phyloP scores from a whole-genome alignment of 2,888 invertebrate species.

The Hemistola chrysoprasaria region DNA sequence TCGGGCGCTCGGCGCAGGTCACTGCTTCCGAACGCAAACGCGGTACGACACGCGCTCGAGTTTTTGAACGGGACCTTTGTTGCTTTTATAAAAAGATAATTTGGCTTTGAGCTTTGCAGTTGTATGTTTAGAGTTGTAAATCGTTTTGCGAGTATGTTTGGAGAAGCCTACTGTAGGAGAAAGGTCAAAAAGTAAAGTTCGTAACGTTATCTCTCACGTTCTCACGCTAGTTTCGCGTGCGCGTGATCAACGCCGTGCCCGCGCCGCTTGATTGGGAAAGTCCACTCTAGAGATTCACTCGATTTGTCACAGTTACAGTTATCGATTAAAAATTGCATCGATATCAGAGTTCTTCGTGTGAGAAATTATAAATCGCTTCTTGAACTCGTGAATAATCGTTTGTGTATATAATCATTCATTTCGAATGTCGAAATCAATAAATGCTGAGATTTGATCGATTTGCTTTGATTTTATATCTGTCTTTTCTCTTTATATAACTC shows the following conservation, averaged over 20 bases:
- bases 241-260: conserved; percentile 42
- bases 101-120: conserved; percentile 21
- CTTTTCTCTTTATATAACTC: too few species aligned
- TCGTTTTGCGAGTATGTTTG: neutral
- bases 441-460: conserved; percentile 4
- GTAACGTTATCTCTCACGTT: conserved; percentile 63
- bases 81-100: conserved; percentile 8
- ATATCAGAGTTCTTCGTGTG: conserved; percentile 40
- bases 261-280: conserved; percentile 54
- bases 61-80: conserved; percentile 41
- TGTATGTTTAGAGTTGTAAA: conserved; percentile 10
- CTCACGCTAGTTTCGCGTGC: conserved; percentile 67
- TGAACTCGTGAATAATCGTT: conserved; percentile 27
- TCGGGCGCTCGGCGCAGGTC: conserved; percentile 63
- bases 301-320: conserved; percentile 62
- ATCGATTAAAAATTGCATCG: conserved; percentile 43
- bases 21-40: conserved; percentile 74
- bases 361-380: conserved; percentile 39
- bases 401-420: conserved; percentile 23
- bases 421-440: conserved; percentile 9
- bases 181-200: conserved; percentile 63
- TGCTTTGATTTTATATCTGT: too few species aligned
- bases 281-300: conserved; percentile 53
- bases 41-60: conserved; percentile 67
- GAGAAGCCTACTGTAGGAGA: conserved; percentile 46